Evolutionary conservation across 1,140 invertebrate species (phyloP), one percentile per base, ranked within the genome.

Genomic region (Lasaia peninsularis): DNA sequence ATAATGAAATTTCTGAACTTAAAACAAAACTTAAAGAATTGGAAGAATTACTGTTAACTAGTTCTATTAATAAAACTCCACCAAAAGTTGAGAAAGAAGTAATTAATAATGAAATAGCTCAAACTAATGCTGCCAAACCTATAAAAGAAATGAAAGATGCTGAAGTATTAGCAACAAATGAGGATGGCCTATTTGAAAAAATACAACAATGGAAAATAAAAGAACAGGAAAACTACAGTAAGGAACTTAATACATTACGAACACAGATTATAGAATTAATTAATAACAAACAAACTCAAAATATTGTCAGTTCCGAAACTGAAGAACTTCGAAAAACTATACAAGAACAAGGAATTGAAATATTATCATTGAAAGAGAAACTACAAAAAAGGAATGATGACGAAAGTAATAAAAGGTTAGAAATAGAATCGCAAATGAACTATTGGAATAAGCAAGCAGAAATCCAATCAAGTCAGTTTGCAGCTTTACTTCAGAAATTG

Each of bases 201-300:
- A 74, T 88, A 54, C 78, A 87, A 59, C 75, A 84, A 67, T 89
- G 80, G 81, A 84, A 84, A 75, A 82, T 82, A 59, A 69, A 77
- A 58, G 88, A 89, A 78, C 71, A 78, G 60, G 83, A 67, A 64
- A 90, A 78, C 73, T 89, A 79, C 67, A 83, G 67, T 62, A 75
- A 77, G 73, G 87, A 87, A 84, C 86, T 88, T 67, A 80, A 69
- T 53, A 58, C 73, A 11, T 66, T 90, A 58, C 71, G 80, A 56
- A 78, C 67, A 49, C 83, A 89, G 67, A 78, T 89, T 40, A 56
- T 78, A 24, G 72, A 77, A 59, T 73, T 75, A 20, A 66, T 88
- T 50, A 73, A 84, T 54, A 67, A 82, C 14, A 89, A 86, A 67
- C 72, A 80, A 48, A 78, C 73, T 56, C 65, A 75, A 69, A 56